Evolutionary conservation across 1,140 invertebrate genomes (phyloP).

Genomic region (Drosophila dunni): DNA sequence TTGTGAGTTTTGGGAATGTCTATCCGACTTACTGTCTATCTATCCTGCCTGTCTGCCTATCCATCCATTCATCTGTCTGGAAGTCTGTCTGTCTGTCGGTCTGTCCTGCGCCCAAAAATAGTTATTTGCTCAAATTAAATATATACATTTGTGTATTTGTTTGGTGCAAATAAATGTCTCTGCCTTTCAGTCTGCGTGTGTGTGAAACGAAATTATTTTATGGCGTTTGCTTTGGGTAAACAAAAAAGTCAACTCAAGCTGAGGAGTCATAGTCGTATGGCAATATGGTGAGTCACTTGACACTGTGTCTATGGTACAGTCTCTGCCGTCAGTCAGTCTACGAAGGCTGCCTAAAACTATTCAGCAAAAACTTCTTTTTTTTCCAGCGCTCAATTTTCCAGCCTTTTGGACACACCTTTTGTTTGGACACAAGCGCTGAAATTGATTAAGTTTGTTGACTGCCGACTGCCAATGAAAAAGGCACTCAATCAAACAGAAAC

Average conservation of each 20-base stretch:
- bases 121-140: conserved; percentile 77
- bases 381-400: conserved; percentile 53
- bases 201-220: conserved; percentile 51
- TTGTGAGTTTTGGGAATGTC: conserved; percentile 19
- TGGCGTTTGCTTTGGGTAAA: conserved; percentile 49
- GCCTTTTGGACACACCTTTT: conserved; percentile 74
- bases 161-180: conserved; percentile 57
- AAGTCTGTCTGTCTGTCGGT: conserved; percentile 41
- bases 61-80: conserved; percentile 12
- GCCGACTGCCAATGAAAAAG: conserved; percentile 76
- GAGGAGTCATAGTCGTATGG: conserved; percentile 37
- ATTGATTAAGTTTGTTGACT: conserved; percentile 80
- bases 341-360: conserved; percentile 41
- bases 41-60: conserved; percentile 22
- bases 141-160: conserved; percentile 80
- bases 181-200: conserved; percentile 4
- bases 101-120: conserved; percentile 68
- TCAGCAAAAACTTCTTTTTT: conserved; percentile 8
- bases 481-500: conserved; percentile 68
- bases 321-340: conserved; percentile 28
- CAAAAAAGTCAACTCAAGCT: conserved; percentile 33
- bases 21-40: conserved; percentile 24
- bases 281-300: conserved; percentile 50
- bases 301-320: conserved; percentile 31
- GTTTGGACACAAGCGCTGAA: conserved; percentile 78